A percentile compares a stretch with the other conserved stretches of the same genome.
Conservation (phyloP, 2,888 invertebrate genomes). For the Amphiduros pacificus region DNA sequence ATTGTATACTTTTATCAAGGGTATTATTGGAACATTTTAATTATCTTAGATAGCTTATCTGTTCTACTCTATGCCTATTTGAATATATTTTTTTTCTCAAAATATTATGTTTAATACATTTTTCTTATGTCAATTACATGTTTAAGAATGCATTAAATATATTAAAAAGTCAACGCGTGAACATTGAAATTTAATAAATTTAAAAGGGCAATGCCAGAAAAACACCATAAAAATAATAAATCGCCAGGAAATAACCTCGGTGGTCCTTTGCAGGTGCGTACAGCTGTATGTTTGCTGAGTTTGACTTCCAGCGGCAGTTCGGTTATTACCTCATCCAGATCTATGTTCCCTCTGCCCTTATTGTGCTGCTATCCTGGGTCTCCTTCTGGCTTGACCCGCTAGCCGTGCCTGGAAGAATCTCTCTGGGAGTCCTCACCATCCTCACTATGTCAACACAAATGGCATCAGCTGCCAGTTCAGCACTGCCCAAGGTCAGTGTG, state of each 20-base stretch:
- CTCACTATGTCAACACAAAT: conserved; percentile 17
- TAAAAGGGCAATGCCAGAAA: no score
- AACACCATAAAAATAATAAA: neutral
- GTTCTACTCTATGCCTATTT: no score
- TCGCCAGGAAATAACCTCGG: neutral
- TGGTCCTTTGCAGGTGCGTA: conserved; percentile 7
- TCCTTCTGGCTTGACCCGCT: conserved; percentile 19
- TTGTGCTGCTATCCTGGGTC: conserved; percentile 17
- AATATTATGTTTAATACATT: no score
- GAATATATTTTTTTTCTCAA: no score
- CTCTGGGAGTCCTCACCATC: conserved; percentile 13
- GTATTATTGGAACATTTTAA: no score
- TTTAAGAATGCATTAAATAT: no score
- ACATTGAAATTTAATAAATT: no score
- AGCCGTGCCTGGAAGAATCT: conserved; percentile 14
- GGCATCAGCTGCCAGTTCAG: conserved; percentile 13
- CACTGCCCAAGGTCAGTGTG: conserved; percentile 10
- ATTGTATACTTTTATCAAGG: no score
- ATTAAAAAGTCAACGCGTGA: no score
- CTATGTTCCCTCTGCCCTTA: conserved; percentile 11
- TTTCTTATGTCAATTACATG: no score
- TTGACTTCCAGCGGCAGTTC: conserved; percentile 8
- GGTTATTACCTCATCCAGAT: conserved; percentile 13
- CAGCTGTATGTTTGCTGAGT: conserved; percentile 10
- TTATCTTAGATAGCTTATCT: no score